These are phyloP conservation scores for Trichonephila clavipes DNA, from an alignment of 1,140 invertebrate genomes.

Conservation along the genomic window DNA sequence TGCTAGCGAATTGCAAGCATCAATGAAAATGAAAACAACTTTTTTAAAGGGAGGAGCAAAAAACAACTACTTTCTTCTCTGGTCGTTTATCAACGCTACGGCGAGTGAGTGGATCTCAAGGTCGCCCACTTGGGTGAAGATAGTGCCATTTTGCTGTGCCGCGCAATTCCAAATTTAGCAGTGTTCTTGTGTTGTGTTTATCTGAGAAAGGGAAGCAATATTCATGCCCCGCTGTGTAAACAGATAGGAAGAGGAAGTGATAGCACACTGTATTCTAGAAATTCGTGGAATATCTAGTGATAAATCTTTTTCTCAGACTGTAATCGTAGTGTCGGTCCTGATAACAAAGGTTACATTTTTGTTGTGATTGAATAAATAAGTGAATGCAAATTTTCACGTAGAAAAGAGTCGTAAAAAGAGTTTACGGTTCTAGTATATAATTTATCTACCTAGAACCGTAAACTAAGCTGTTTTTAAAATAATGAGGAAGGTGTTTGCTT, in stretches of 20 bases:
- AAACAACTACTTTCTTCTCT: background rate
- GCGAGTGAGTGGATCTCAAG: conserved; percentile 7
- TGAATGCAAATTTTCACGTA: no score
- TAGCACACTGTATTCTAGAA: background rate
- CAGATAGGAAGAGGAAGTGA: background rate
- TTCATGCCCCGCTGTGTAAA: conserved; percentile 1
- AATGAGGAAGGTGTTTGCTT: no score
- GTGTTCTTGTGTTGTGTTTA: background rate
- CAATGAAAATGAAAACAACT: background rate
- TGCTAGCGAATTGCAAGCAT: background rate
- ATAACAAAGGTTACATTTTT: no score
- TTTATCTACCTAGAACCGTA: no score
- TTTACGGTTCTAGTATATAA: no score
- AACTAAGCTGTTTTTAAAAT: no score
- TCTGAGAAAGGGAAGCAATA: background rate
- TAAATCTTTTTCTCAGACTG: background rate
- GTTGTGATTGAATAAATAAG: no score
- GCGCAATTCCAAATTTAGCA: conserved; percentile 37
- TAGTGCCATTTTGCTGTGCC: background rate
- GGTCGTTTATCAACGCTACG: conserved; percentile 24
- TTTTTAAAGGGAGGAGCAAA: conserved; percentile 9
- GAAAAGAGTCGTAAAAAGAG: no score
- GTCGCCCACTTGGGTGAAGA: conserved; percentile 27
- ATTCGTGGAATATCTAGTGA: background rate
- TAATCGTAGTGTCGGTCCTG: background rate